Evolutionary conservation across 2,113 vertebrate species (phyloP), one percentile per base, ranked within the genome.

Genomic region (Siniperca knerii): DNA sequence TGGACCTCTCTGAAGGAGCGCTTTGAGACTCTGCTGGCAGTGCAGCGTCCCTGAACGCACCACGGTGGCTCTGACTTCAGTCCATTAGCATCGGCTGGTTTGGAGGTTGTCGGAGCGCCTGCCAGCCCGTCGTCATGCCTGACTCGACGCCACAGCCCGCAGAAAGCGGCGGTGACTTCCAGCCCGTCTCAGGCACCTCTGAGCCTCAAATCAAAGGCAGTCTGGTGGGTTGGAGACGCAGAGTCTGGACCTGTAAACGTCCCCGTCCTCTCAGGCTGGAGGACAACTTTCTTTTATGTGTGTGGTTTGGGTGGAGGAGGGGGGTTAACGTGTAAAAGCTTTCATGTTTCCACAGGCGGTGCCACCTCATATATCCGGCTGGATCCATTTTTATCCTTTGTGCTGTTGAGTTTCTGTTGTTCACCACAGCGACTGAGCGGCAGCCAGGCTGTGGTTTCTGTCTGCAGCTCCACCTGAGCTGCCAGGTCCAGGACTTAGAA

Each of bases 271-370:
- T 96, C 95, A 95, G 95, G 95, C 95, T 96, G 95, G 94, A 64
- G n/a, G 96, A 96, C 95, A 95, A 95, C 95, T 67, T 54, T 35
- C 42, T 84, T 90, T 84, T 81, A 64, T 85, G 72, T 46, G 60
- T 72, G 82, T 77, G 81, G 72, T 84, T 77, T 68, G 18, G 57
- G 61, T 4, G 54, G 66, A 23, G 61, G 70, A 7, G 96, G 97
- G 96, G 21, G 52, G 66, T 35, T 54, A 72, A 55, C n/a, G 96
- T 97, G 96, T 96, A 97, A 97, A 96, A 95, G 95, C 96, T 95
- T 95, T 97, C 96, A 96, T 97, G 97, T 97, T 96, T 97, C 96
- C 97, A 97, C 97, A 97, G 97, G 97, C 97, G 96, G 96, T 97
- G 97, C 97, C 97, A 97, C 97, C 97, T 97, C 96, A 96, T 96